phyloP scores from a whole-genome alignment of 1,140 invertebrate genomes.

The Plectus sambesii region DNA sequence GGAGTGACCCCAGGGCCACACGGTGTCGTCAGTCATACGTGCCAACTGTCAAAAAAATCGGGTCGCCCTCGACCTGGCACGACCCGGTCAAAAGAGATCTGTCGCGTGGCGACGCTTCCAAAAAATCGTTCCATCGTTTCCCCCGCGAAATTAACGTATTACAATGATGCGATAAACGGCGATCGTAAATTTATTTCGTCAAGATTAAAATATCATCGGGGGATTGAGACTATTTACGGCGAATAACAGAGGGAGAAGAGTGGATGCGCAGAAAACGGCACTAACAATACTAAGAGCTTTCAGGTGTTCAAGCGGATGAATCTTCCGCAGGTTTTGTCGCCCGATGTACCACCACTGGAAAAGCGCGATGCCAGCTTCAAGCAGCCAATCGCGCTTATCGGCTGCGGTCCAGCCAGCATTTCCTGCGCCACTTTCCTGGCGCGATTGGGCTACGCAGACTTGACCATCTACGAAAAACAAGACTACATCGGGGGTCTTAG shows the following conservation, averaged over 20 bases:
- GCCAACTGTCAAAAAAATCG: no score
- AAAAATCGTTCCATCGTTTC: no score
- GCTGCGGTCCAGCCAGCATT: constrained; percentile 88
- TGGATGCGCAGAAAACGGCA: constrained; percentile 2
- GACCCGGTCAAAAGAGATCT: no score
- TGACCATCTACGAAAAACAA: constrained; percentile 85
- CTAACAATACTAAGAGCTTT: constrained; percentile 15
- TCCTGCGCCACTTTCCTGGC: constrained; percentile 90
- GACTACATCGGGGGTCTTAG: constrained; percentile 74
- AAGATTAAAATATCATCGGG: no score
- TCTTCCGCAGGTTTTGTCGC: constrained; percentile 69
- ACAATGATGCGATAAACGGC: no score
- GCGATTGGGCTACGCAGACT: constrained; percentile 73
- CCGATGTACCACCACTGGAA: constrained; percentile 51
- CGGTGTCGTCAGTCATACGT: no score
- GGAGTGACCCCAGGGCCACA: no score
- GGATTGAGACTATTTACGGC: neutral
- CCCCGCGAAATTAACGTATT: no score
- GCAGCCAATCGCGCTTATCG: constrained; percentile 74
- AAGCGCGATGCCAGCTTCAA: constrained; percentile 52
- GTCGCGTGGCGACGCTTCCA: no score
- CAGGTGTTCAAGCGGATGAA: constrained; percentile 85
- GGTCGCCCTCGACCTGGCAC: no score
- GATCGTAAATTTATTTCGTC: constrained; percentile 8
- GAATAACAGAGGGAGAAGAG: constrained; percentile 10